Percentiles rank a stretch among this genome's conserved stretches.
phyloP scores from a whole-genome alignment of 2,113 vertebrate genomes.

The Passer domesticus region DNA sequence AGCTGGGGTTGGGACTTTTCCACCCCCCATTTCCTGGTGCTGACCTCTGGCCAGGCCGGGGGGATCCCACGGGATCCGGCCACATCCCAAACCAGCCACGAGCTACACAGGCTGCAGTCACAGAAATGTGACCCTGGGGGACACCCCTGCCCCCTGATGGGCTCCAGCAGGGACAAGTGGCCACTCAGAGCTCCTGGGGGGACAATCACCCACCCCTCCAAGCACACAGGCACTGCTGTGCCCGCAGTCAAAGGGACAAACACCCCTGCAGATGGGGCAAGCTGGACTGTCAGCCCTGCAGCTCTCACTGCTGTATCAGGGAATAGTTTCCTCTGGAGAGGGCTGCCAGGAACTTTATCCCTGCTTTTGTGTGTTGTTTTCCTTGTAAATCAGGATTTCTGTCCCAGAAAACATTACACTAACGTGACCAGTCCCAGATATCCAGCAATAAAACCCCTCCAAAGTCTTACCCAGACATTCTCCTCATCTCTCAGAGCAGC shows the following conservation, averaged over 20 bases:
- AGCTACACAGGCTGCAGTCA: not conserved
- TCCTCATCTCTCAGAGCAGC: not conserved
- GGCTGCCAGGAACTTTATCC: slow-evolving; percentile 31
- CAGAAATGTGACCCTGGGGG: not conserved
- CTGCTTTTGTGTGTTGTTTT: slow-evolving; percentile 26
- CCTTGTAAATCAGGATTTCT: slow-evolving; percentile 6
- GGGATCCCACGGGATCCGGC: not conserved
- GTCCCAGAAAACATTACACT: not conserved
- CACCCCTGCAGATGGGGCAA: not conserved
- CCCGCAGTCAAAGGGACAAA: not conserved
- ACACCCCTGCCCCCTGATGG: not conserved
- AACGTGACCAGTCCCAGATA: not conserved
- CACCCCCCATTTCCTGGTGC: not conserved
- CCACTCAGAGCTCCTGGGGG: not conserved
- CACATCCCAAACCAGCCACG: not conserved
- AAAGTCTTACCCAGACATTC: not conserved
- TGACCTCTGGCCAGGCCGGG: not conserved
- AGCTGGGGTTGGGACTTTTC: not conserved
- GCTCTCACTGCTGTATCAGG: not conserved
- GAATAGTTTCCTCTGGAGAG: not conserved
- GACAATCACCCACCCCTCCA: not conserved
- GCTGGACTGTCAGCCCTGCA: not conserved
- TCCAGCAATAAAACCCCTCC: not conserved
- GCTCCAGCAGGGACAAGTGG: not conserved
- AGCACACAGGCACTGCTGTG: slow-evolving; percentile 9